Base-by-base conservation (phyloP, 2,888 invertebrate species). In the Nebria brevicollis region DNA sequence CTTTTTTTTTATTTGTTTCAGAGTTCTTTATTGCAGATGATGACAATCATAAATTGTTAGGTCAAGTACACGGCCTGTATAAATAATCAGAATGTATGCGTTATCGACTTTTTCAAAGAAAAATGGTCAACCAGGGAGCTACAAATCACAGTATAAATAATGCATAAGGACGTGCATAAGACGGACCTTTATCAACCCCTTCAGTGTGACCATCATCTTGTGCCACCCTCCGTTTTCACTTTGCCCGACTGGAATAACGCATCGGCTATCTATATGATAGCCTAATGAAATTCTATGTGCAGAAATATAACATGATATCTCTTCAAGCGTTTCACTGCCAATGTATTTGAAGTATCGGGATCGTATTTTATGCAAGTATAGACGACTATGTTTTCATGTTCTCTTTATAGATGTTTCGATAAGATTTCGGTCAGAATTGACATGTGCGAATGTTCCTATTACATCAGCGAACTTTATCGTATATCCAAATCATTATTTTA, bases 271-370 rank as follows among this genome's bases (percentile, higher is more conserved):
- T 85, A 86, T 84, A 86, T 87, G 87, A 87, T 87, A 87, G 86
- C 86, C 87, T 87, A 87, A 87, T 87, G 87, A 87, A 87, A 87
- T 86, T 87, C 87, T 87, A 87, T 87, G 87, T 86, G 86, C 86
- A 25, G 68, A 68, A 11, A 68, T 68, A 68, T 26, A 68, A 15
- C 66, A 15, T 66, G 13, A 13, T 68, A 68, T 68, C 68, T 68
- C 26, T 68, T 68, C 68, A 68, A 68, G 68, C 54, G 54, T 11
- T 54, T 54, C 54, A 11, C 13, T 54, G 11, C 13, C 54, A 8
- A 13, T 54, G 13, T 54, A 54, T 54, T 54, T 25, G 68, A 20
- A 68, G 68, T 68, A 68, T 68, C 26, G 5, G 20, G 7, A 26
- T 25, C 6, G 13, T 15, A 68, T 68, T 68, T 68, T 68, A 26